phyloP scores from a whole-genome alignment of 2,888 invertebrate genomes.

The Chrysina gloriosa region DNA sequence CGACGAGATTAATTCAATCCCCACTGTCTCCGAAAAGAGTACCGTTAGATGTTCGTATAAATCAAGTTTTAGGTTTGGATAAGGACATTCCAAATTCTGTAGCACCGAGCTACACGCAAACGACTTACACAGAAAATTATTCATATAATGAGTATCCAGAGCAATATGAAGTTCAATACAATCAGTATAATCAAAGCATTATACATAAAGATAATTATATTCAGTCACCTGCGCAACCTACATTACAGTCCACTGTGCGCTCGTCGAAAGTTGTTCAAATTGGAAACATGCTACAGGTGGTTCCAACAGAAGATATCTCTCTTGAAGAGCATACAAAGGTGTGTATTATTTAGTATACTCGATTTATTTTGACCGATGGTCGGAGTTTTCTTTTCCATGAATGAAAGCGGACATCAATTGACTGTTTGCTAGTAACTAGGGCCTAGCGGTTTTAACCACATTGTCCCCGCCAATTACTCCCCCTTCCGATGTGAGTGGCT shows the following conservation, averaged over 20 bases:
- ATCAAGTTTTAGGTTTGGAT: slow-evolving; percentile 70
- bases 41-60: slow-evolving; percentile 72
- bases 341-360: neutral
- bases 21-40: slow-evolving; percentile 68
- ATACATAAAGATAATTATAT: slow-evolving; percentile 39
- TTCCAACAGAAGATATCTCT: slow-evolving; percentile 65
- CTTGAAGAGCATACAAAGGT: slow-evolving; percentile 17
- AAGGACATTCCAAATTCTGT: slow-evolving; percentile 57
- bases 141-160: slow-evolving; percentile 25
- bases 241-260: neutral
- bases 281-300: slow-evolving; percentile 72
- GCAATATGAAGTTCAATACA: slow-evolving; percentile 41
- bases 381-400: too few relatives aligned
- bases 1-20: slow-evolving; percentile 17
- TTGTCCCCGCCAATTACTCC: too few relatives aligned
- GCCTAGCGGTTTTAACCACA: too few relatives aligned
- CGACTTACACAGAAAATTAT: slow-evolving; percentile 41
- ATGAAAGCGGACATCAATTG: too few relatives aligned
- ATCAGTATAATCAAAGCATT: slow-evolving; percentile 34
- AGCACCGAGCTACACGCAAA: slow-evolving; percentile 41
- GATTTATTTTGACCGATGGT: too few relatives aligned
- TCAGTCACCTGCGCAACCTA: slow-evolving; percentile 24
- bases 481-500: too few relatives aligned
- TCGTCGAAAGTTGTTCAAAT: slow-evolving; percentile 64
- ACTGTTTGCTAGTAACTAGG: too few relatives aligned